Evolutionary conservation across 2,113 vertebrate genomes (phyloP).

Genomic region (Castor canadensis): DNA sequence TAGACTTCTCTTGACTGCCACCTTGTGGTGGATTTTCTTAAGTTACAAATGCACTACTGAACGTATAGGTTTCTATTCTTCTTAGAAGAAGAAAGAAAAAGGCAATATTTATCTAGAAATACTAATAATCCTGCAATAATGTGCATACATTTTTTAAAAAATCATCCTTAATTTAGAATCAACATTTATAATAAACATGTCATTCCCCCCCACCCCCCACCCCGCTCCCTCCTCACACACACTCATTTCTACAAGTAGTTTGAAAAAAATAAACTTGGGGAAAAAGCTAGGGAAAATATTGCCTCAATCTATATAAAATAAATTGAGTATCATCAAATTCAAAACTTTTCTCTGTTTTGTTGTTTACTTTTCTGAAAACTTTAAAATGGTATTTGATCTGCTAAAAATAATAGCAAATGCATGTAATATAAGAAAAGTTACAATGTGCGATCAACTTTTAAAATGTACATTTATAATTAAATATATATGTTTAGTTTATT

Average conservation of each 20-base stretch:
- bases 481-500: background rate
- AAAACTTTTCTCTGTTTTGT: background rate
- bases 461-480: background rate
- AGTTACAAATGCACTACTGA: background rate
- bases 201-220: background rate
- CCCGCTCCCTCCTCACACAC: background rate
- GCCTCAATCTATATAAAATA: background rate
- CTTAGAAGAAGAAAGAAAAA: background rate
- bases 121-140: background rate
- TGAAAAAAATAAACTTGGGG: background rate
- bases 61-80: background rate
- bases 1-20: conserved; percentile 84
- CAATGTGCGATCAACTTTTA: background rate
- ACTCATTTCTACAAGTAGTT: background rate
- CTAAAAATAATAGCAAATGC: background rate
- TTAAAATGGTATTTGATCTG: conserved; percentile 6
- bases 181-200: background rate
- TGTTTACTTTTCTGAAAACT: background rate
- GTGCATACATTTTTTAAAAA: background rate
- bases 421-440: background rate
- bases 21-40: conserved; percentile 77
- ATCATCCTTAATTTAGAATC: background rate
- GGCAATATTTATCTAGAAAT: background rate
- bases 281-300: background rate
- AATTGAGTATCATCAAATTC: background rate